Conservation (phyloP, 2,113 vertebrate species). For the Dasyprocta punctata region DNA sequence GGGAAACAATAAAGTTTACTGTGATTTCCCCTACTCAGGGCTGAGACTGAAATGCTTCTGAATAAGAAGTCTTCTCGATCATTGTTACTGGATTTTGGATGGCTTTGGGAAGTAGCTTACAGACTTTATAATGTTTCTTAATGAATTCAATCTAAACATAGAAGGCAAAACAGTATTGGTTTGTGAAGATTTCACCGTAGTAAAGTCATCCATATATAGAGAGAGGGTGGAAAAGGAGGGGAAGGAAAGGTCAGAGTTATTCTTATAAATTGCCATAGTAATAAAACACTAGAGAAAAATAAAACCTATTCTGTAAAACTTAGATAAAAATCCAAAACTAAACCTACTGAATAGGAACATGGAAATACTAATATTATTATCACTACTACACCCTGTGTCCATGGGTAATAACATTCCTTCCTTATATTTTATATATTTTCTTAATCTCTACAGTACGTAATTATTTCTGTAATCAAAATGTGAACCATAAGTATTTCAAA, state of each 20-base stretch:
- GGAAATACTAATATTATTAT: background rate
- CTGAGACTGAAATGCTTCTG: background rate
- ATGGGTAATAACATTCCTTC: background rate
- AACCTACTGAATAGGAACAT: background rate
- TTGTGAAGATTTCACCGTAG: background rate
- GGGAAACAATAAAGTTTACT: background rate
- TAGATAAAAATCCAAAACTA: background rate
- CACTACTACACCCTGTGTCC: background rate
- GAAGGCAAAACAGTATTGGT: background rate
- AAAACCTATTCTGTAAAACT: background rate
- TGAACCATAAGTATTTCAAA: background rate
- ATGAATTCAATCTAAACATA: background rate
- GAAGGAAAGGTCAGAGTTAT: background rate
- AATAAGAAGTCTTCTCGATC: background rate
- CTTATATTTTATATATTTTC: background rate
- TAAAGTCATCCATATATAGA: background rate
- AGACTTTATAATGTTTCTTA: background rate
- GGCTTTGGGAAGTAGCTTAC: background rate
- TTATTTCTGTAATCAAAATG: slow-evolving; percentile 4
- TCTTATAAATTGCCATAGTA: background rate
- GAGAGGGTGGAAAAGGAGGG: no score
- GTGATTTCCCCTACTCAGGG: background rate
- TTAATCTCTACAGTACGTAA: background rate
- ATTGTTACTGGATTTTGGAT: background rate
- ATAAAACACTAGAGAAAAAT: background rate